phyloP scores from a whole-genome alignment of 2,797 vertebrate genomes.

The Helarctos malayanus region DNA sequence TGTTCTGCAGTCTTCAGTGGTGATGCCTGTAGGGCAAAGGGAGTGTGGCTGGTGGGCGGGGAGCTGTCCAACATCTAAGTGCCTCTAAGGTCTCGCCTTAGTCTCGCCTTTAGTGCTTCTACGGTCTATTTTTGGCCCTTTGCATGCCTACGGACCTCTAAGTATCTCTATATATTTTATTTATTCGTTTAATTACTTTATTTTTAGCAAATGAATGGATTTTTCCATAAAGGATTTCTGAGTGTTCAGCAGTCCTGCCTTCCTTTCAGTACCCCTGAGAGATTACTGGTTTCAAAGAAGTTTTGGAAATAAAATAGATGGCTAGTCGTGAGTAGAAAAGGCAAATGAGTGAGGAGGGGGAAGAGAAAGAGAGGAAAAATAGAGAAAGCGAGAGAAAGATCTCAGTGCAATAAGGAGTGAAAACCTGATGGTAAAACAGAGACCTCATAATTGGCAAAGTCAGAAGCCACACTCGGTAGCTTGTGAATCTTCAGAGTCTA shows the following conservation, averaged over 20 bases:
- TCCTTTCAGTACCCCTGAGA: neutral
- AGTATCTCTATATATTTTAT: neutral
- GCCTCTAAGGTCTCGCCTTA: neutral
- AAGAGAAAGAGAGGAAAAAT: neutral
- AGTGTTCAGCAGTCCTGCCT: neutral
- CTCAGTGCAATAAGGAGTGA: neutral
- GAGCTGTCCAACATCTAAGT: neutral
- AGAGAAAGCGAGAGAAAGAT: neutral
- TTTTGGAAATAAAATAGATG: slow-evolving; percentile 56
- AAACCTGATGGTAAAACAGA: neutral
- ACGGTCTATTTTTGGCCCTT: neutral
- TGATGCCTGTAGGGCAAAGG: neutral
- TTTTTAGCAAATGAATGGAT: neutral
- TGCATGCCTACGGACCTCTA: neutral
- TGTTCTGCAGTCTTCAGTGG: neutral
- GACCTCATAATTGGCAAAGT: neutral
- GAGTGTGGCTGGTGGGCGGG: neutral
- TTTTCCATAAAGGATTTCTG: neutral
- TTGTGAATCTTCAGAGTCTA: neutral
- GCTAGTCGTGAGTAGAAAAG: slow-evolving; percentile 53
- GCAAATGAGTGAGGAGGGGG: neutral
- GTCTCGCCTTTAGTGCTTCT: neutral
- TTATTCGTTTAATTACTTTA: neutral
- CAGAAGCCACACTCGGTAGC: neutral
- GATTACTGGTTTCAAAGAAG: slow-evolving; percentile 6